phyloP scores from a whole-genome alignment of 2,113 vertebrate genomes.

The Mobula hypostoma region DNA sequence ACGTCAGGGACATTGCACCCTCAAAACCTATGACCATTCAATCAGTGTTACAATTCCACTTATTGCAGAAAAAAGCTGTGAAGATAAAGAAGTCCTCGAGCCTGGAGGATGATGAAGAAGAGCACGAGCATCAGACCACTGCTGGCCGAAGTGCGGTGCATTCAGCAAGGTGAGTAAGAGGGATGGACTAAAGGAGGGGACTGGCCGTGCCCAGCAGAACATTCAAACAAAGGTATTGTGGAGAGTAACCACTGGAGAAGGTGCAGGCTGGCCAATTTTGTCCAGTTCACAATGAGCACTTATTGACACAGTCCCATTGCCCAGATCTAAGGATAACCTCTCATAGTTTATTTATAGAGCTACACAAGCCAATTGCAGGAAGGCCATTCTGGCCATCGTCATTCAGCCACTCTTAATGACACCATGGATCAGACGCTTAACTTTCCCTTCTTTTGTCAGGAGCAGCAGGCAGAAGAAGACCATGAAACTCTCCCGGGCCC shows the following conservation, averaged over 20 bases:
- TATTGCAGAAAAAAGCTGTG: slow-evolving; percentile 74
- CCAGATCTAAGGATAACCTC: neutral
- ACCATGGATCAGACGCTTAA: neutral
- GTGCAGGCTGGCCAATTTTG: neutral
- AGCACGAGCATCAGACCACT: slow-evolving; percentile 67
- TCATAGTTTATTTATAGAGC: neutral
- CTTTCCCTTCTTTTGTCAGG: slow-evolving; percentile 43
- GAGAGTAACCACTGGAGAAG: neutral
- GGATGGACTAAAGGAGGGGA: neutral
- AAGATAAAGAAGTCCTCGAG: slow-evolving; percentile 79
- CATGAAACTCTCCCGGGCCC: slow-evolving; percentile 87
- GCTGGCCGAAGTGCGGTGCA: slow-evolving; percentile 61
- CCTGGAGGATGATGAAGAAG: slow-evolving; percentile 80
- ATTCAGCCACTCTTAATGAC: neutral
- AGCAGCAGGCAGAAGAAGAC: slow-evolving; percentile 77
- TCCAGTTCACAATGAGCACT: neutral
- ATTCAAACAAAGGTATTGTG: neutral
- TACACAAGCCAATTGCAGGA: neutral
- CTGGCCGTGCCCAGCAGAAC: neutral
- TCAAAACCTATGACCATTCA: neutral
- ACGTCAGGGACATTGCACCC: neutral
- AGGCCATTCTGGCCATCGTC: neutral
- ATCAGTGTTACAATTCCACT: slow-evolving; percentile 30
- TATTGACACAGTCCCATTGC: neutral
- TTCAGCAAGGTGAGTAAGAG: slow-evolving; percentile 65